Evolutionary conservation across 2,113 vertebrate species (phyloP).

Genomic region (Gila orcuttii): DNA sequence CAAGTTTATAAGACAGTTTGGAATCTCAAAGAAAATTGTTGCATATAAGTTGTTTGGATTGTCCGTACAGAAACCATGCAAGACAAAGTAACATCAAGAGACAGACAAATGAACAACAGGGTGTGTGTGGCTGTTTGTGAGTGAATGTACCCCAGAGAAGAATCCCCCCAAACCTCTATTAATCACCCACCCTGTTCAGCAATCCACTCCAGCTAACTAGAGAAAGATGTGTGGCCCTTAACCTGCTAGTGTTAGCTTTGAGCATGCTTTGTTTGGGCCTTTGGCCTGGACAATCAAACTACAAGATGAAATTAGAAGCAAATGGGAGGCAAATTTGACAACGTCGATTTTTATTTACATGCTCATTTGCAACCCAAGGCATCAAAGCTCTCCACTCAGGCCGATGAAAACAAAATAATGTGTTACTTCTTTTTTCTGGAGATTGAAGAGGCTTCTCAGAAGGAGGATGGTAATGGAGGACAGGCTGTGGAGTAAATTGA

Average conservation of each 20-base stretch:
- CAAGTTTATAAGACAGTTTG: constrained; percentile 53
- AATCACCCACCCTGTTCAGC: constrained; percentile 49
- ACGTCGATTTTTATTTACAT: constrained; percentile 40
- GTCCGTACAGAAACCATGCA: not conserved
- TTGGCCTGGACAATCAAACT: constrained; percentile 18
- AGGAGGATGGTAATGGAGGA: constrained; percentile 67
- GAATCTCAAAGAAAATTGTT: constrained; percentile 32
- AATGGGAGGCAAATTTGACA: constrained; percentile 35
- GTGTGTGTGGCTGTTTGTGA: constrained; percentile 7
- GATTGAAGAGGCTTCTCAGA: constrained; percentile 59
- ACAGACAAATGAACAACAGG: not conserved
- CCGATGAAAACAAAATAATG: constrained; percentile 61
- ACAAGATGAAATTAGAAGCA: not conserved
- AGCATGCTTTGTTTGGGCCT: constrained; percentile 12
- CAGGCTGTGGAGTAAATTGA: constrained; percentile 74
- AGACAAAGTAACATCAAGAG: constrained; percentile 21
- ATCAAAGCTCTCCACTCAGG: constrained; percentile 43
- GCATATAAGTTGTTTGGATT: not conserved
- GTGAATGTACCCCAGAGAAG: constrained; percentile 23
- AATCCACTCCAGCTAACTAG: constrained; percentile 51
- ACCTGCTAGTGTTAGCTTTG: constrained; percentile 38
- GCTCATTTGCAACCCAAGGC: constrained; percentile 39
- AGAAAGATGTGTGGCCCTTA: constrained; percentile 60
- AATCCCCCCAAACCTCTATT: not conserved
- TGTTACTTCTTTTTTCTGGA: constrained; percentile 53